phyloP scores from a whole-genome alignment of 2,888 invertebrate species.

The Incurvaria masculella region DNA sequence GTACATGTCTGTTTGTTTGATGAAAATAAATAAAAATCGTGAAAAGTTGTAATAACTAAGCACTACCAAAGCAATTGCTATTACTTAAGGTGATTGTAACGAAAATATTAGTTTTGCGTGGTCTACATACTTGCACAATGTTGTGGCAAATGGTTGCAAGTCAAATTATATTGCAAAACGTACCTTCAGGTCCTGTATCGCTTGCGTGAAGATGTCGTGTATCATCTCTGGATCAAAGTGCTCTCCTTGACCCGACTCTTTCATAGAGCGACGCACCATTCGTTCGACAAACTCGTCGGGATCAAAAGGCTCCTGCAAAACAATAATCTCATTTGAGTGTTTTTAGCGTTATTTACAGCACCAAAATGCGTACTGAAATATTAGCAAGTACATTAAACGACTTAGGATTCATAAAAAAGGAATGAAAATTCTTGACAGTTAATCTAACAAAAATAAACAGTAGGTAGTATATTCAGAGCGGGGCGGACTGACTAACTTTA shows the following conservation, averaged over 20 bases:
- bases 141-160: background rate
- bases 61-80: no score
- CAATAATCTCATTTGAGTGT: background rate
- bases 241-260: conserved; percentile 62
- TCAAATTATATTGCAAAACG: conserved; percentile 4
- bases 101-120: no score
- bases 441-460: no score
- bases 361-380: no score
- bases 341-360: no score
- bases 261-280: conserved; percentile 90
- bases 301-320: conserved; percentile 88
- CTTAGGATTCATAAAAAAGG: conserved; percentile 3
- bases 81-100: no score
- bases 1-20: no score
- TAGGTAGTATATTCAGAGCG: no score
- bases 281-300: conserved; percentile 97
- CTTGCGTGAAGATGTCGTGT: conserved; percentile 89
- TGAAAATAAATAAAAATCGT: no score
- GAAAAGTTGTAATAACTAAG: no score
- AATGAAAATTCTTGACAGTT: conserved; percentile 5
- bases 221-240: conserved; percentile 82
- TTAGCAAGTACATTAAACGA: conserved; percentile 7
- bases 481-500: no score
- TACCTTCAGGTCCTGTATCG: conserved; percentile 74
- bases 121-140: background rate